Percentiles rank a stretch among this genome's conserved stretches.
These are phyloP conservation scores for Leptinotarsa tumamoca DNA, from an alignment of 2,888 invertebrate genomes.

Conservation along the genomic window DNA sequence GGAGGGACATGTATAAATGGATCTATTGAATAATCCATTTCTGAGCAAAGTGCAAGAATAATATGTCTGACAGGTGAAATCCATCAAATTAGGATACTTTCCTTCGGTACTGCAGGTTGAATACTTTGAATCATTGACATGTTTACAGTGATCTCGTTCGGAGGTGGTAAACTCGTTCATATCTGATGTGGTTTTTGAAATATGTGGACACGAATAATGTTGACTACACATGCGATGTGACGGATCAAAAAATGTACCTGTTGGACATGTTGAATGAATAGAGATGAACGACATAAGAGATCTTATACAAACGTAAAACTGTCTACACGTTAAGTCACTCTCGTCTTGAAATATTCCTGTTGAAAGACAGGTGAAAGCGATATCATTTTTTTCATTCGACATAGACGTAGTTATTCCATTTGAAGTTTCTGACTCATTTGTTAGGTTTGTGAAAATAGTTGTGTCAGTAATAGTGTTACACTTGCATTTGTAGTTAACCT, in stretches of 20 bases:
- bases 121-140: slow-evolving; percentile 23
- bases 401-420: neutral
- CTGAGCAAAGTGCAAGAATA: slow-evolving; percentile 62
- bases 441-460: neutral
- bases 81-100: slow-evolving; percentile 43
- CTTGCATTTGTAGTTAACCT: neutral
- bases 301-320: slow-evolving; percentile 43
- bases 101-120: slow-evolving; percentile 43
- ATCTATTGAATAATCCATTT: slow-evolving; percentile 60
- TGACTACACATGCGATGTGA: slow-evolving; percentile 36
- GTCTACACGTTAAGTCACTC: slow-evolving; percentile 39
- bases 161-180: neutral
- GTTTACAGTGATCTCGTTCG: slow-evolving; percentile 2
- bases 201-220: slow-evolving; percentile 41
- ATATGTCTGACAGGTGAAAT: slow-evolving; percentile 60
- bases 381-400: neutral
- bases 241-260: slow-evolving; percentile 43
- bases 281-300: slow-evolving; percentile 18
- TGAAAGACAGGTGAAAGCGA: neutral
- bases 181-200: slow-evolving; percentile 1
- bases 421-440: slow-evolving; percentile 23
- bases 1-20: slow-evolving; percentile 40
- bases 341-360: slow-evolving; percentile 26
- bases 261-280: slow-evolving; percentile 61
- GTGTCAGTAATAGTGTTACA: neutral